phyloP scores from a whole-genome alignment of 1,140 invertebrate genomes.

The Platyura marginata region DNA sequence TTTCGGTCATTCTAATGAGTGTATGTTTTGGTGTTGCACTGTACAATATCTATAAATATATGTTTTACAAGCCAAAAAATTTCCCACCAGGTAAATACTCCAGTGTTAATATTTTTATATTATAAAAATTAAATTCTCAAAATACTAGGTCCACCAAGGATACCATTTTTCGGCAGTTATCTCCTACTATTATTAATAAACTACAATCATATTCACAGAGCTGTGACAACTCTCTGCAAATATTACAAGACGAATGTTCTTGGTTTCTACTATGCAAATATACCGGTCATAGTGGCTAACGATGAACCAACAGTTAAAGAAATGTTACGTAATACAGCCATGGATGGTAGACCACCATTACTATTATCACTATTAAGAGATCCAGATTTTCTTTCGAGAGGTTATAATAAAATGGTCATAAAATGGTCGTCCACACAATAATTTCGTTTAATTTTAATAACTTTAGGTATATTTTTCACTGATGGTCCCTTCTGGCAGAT shows the following conservation, averaged over 20 bases:
- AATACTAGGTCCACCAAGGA: slow-evolving; percentile 13
- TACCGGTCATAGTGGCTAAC: slow-evolving; percentile 20
- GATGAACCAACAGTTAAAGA: slow-evolving; percentile 22
- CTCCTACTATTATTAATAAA: slow-evolving; percentile 18
- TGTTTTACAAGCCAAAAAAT: no score
- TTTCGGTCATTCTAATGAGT: no score
- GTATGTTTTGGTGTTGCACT: no score
- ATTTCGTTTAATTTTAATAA: no score
- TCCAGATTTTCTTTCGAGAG: slow-evolving; percentile 15
- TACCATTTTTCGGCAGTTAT: slow-evolving; percentile 20
- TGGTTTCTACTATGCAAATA: slow-evolving; percentile 22
- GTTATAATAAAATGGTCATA: no score
- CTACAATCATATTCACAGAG: slow-evolving; percentile 18
- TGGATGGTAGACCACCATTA: slow-evolving; percentile 21
- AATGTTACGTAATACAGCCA: slow-evolving; percentile 21
- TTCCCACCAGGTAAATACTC: no score
- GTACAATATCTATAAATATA: no score
- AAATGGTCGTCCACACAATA: no score
- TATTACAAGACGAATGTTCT: slow-evolving; percentile 27
- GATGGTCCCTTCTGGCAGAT: slow-evolving; percentile 47
- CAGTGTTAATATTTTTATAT: no score
- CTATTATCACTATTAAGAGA: slow-evolving; percentile 10
- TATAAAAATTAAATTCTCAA: no score
- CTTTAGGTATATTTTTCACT: slow-evolving; percentile 48
- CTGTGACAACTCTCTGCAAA: slow-evolving; percentile 11